A percentile compares a stretch with the other conserved stretches of the same genome.
Evolutionary conservation across 2,113 vertebrate species (phyloP).

Genomic region (Dipodomys ordii): DNA sequence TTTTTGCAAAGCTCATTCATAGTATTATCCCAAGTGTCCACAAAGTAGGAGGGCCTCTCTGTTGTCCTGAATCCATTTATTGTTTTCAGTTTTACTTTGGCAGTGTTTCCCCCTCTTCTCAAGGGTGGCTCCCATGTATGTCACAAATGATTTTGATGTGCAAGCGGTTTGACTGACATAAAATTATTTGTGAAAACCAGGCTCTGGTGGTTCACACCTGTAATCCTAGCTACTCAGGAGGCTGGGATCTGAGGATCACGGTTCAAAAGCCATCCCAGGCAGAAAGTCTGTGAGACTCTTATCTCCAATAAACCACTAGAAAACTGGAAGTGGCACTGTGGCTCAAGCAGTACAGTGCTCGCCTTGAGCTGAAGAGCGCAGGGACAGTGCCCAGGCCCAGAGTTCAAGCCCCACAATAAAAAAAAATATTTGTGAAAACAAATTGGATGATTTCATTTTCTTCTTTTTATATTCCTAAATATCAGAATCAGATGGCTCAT

Average conservation of each 20-base stretch:
- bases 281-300: too few relatives aligned
- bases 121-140: not conserved
- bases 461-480: not conserved
- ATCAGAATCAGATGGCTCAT: not conserved
- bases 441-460: not conserved
- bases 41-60: not conserved
- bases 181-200: not conserved
- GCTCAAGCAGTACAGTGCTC: too few relatives aligned
- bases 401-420: too few relatives aligned
- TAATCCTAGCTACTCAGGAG: too few relatives aligned
- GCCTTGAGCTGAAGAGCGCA: too few relatives aligned
- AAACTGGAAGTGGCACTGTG: too few relatives aligned
- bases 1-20: not conserved
- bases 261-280: too few relatives aligned
- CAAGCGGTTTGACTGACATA: not conserved
- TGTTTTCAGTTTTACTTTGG: not conserved
- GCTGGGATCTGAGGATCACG: too few relatives aligned
- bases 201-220: too few relatives aligned
- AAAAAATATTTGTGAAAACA: not conserved
- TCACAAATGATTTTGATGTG: not conserved
- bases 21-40: not conserved
- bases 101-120: not conserved
- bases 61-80: not conserved
- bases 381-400: too few relatives aligned
- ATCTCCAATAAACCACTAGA: too few relatives aligned